Evolutionary conservation across 2,113 vertebrate species (phyloP).

Genomic region (Myocastor coypus): DNA sequence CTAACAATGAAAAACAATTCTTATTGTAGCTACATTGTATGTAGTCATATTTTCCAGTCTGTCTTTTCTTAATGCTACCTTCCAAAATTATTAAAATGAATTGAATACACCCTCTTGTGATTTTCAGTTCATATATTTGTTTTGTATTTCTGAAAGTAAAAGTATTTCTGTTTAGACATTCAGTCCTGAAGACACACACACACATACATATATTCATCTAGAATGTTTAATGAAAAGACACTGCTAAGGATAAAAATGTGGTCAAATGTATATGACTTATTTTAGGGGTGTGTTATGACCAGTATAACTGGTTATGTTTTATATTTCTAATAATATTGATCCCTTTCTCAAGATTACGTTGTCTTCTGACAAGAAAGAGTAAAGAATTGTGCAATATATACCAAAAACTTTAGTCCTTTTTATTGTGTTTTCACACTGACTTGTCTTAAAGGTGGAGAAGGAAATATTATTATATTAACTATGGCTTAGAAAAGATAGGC

Average conservation of each 20-base stretch:
- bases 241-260: background rate
- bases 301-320: slow-evolving; percentile 6
- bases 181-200: background rate
- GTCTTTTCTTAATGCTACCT: background rate
- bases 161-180: background rate
- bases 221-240: slow-evolving; percentile 18
- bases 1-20: background rate
- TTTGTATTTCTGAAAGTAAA: background rate
- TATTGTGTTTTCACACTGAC: background rate
- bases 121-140: background rate
- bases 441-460: background rate
- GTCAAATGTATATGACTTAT: background rate
- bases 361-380: background rate
- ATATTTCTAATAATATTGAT: background rate
- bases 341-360: background rate
- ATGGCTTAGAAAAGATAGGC: slow-evolving; percentile 8
- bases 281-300: slow-evolving; percentile 31
- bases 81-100: background rate
- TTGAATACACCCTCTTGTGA: background rate
- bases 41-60: background rate
- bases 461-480: background rate
- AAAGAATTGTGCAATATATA: background rate
- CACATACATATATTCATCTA: background rate
- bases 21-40: background rate
- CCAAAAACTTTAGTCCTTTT: background rate